A percentile compares a stretch with the other conserved stretches of the same genome.
Conservation (phyloP, 2,797 vertebrate genomes). For the Gallinago solitaria region DNA sequence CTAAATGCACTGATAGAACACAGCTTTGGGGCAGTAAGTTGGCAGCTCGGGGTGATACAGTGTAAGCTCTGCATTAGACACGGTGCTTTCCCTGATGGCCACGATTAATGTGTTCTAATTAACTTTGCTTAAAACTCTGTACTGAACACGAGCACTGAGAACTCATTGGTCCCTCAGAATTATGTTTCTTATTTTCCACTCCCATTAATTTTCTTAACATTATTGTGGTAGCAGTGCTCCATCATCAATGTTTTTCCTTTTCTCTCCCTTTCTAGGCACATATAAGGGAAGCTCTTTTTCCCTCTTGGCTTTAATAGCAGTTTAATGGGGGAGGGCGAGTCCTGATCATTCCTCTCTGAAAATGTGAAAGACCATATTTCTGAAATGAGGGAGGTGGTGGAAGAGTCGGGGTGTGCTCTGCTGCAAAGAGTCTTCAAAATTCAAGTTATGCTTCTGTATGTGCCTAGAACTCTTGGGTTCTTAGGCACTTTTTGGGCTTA, state of each 20-base stretch:
- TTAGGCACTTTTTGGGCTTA: neutral
- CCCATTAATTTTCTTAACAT: neutral
- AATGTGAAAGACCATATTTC: neutral
- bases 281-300: neutral
- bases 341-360: neutral
- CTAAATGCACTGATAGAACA: neutral
- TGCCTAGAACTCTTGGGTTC: neutral
- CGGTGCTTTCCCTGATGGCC: neutral
- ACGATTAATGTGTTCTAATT: neutral
- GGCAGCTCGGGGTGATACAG: neutral
- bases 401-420: neutral
- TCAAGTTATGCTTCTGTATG: neutral
- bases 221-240: neutral
- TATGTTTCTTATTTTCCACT: neutral
- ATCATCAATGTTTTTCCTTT: neutral
- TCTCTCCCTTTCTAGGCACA: neutral
- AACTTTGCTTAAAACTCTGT: neutral
- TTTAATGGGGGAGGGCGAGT: neutral
- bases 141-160: neutral
- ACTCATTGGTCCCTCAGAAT: neutral
- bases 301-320: neutral
- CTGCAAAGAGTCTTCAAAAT: neutral
- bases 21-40: neutral
- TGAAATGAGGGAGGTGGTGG: neutral
- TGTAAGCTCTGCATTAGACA: neutral